Conservation (phyloP, 2,888 invertebrate genomes). For the Lissocephala sabroskyi region DNA sequence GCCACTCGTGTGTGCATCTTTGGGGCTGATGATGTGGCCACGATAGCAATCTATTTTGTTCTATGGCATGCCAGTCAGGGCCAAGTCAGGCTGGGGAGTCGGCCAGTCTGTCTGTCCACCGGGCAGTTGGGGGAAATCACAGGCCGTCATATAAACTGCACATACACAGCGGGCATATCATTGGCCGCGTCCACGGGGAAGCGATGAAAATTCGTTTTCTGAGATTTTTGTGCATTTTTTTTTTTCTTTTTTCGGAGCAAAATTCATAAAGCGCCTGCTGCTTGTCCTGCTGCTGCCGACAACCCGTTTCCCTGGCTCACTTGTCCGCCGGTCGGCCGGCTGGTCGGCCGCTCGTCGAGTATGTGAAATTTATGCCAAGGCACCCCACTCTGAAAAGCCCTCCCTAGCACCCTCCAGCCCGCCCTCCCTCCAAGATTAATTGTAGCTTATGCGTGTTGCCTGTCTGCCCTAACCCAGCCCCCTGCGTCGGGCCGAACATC, state of each 20-base stretch:
- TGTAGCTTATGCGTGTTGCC: slow-evolving; percentile 58
- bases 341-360: slow-evolving; percentile 31
- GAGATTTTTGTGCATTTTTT: too few species aligned
- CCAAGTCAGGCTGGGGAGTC: slow-evolving; percentile 12
- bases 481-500: neutral
- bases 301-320: slow-evolving; percentile 28
- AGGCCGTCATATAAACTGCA: slow-evolving; percentile 32
- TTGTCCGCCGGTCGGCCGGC: slow-evolving; percentile 21
- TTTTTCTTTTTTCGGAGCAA: slow-evolving; percentile 22
- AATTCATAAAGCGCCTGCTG: slow-evolving; percentile 9
- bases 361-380: slow-evolving; percentile 53
- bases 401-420: slow-evolving; percentile 1
- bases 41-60: slow-evolving; percentile 66
- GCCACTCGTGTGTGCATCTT: slow-evolving; percentile 29
- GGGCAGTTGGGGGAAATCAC: slow-evolving; percentile 6
- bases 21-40: slow-evolving; percentile 61
- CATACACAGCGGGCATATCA: slow-evolving; percentile 41
- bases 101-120: slow-evolving; percentile 22
- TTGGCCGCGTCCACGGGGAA: slow-evolving; percentile 19
- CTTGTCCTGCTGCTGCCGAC: slow-evolving; percentile 8
- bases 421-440: slow-evolving; percentile 51
- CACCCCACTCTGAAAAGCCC: slow-evolving; percentile 38
- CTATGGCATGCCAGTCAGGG: slow-evolving; percentile 43
- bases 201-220: slow-evolving; percentile 13
- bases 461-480: slow-evolving; percentile 6